A percentile compares a stretch with the other conserved stretches of the same genome.
Conservation (phyloP, 2,888 invertebrate species). For the Cheilosia urbana region DNA sequence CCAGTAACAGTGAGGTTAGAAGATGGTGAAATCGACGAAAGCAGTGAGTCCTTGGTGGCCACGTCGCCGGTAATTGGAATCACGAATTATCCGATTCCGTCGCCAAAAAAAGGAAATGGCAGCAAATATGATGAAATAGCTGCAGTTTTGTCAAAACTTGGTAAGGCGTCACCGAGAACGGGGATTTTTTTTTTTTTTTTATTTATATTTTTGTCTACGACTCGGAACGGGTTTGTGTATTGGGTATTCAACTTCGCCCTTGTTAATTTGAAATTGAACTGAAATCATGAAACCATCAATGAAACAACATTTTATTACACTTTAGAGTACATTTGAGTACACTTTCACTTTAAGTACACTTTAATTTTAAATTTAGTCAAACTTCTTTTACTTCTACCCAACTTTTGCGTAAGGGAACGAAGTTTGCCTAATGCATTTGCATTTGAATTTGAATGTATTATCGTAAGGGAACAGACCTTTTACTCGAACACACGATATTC, state of each 20-base stretch:
- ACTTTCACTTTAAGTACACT: too few relatives aligned
- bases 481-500: too few relatives aligned
- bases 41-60: slow-evolving; percentile 9
- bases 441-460: too few relatives aligned
- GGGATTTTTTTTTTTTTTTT: slow-evolving; percentile 2
- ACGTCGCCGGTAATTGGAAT: neutral
- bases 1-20: slow-evolving; percentile 33
- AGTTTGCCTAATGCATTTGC: too few relatives aligned
- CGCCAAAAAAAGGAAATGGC: slow-evolving; percentile 5
- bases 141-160: neutral
- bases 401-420: too few relatives aligned
- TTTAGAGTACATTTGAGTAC: too few relatives aligned
- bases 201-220: slow-evolving; percentile 6
- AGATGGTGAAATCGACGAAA: slow-evolving; percentile 66
- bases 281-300: neutral
- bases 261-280: slow-evolving; percentile 2
- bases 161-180: slow-evolving; percentile 46
- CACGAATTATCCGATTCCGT: neutral
- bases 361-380: too few relatives aligned
- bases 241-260: slow-evolving; percentile 2
- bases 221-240: slow-evolving; percentile 35
- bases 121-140: slow-evolving; percentile 23
- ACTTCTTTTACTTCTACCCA: too few relatives aligned
- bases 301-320: too few relatives aligned
- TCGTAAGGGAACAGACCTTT: too few relatives aligned